Percentiles rank a stretch among this genome's conserved stretches.
These are phyloP conservation scores for Nephrotoma appendiculata DNA, from an alignment of 2,888 invertebrate genomes.

Conservation along the genomic window DNA sequence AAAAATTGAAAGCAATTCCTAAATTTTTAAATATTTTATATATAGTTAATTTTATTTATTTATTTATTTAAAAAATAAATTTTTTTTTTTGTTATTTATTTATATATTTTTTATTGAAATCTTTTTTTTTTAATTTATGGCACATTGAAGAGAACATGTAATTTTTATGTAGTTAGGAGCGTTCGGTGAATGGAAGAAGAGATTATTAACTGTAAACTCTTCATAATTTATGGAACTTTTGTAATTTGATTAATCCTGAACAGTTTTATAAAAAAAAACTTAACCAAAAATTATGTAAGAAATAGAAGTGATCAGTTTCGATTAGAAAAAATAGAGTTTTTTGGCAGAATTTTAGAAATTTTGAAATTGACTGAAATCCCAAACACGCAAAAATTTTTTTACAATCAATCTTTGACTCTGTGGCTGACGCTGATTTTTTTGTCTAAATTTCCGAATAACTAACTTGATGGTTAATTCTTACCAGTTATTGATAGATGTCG, in stretches of 20 bases:
- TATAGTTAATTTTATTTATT: background rate
- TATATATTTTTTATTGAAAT: background rate
- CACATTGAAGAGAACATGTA: constrained; percentile 15
- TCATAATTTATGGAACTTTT: background rate
- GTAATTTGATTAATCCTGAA: background rate
- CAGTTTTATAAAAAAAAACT: background rate
- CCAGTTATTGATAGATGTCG: too few species aligned
- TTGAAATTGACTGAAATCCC: too few species aligned
- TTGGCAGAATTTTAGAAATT: too few species aligned
- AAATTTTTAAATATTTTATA: background rate
- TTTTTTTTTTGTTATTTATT: background rate
- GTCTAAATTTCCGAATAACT: too few species aligned
- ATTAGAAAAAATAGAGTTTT: too few species aligned
- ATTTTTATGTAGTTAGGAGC: background rate
- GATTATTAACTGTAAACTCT: background rate
- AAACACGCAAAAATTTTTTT: too few species aligned
- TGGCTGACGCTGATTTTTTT: too few species aligned
- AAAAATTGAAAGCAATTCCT: background rate
- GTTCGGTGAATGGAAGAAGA: background rate
- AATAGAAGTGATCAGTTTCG: too few species aligned
- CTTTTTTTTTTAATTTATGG: constrained; percentile 11
- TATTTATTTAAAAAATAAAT: constrained; percentile 5
- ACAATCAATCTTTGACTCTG: too few species aligned
- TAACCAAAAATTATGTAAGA: background rate
- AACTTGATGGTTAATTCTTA: too few species aligned